Base-by-base conservation (phyloP, 1,140 invertebrate genomes). In the Drosophila dunni region DNA sequence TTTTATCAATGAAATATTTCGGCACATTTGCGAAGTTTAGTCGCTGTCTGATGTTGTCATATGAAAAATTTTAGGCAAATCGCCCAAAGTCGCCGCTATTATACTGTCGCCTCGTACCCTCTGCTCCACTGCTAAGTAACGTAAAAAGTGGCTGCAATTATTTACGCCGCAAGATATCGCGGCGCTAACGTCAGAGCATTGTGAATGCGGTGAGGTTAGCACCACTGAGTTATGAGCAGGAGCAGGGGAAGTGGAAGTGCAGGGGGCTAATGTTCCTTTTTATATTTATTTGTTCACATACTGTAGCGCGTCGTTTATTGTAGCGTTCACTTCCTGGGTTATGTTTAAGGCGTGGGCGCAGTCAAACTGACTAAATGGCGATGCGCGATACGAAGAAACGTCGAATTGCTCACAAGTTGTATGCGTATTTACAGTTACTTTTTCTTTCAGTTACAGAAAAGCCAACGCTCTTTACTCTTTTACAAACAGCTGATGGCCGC, bases 1-100 rank as follows among this genome's bases (percentile, higher is more conserved):
- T 53, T 77, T 88, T 88, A 88, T 88, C 84, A 88, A 89, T 88
- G 84, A 88, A 88, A 84, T 60, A 89, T 89, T 78, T 80, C 54
- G 73, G 45, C 46, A 74, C 62, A 88, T 83, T 86, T 86, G 67
- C 67, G 36, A 77, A 54, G 50, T 42, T n/a, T 60, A 51, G 82
- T 81, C 81, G 65, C 74, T 74, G 46, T 53, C 42, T 54, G 50
- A 62, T 75, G 82, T 74, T 74, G 46, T 53, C 42, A 50, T 54
- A 62, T 75, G 82, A 81, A 72, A 79, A 82, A 82, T 82, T 44
- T 40, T 40, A 42, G 50, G 51, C 36, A 75, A 75, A 70, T 70
- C 29, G 42, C 17, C 15, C 11, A 60, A 54, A 50, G 24, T 38
- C 60, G 8, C 46, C 34, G 9, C 11, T 40, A 11, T 40, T 40